Base-by-base conservation (phyloP, 2,888 invertebrate genomes). In the Rapana venosa region DNA sequence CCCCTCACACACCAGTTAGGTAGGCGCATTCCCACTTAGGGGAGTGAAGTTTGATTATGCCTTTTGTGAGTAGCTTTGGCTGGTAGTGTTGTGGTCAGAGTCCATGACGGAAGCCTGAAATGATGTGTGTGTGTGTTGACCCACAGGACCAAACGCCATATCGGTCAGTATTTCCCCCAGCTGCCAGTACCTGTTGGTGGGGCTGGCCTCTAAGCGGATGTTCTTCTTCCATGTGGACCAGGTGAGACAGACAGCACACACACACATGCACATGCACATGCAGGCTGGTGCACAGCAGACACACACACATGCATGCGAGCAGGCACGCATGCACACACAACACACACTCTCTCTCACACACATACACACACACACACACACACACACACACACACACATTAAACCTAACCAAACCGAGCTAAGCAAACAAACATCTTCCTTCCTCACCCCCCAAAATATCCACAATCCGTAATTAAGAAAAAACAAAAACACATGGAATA, bases 81-180 rank as follows among this genome's bases (percentile, higher is more conserved):
- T 47, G 47, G 47, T 47, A 47, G 47, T 47, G 47, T 47, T 47
- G 47, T 47, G 47, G 47, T 47, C 47, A 47, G 47, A 47, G 8
- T 47, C 8, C 47, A 47, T 47, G 47, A 47, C 47, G 47, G 47
- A 47, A 47, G 47, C 47, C 47, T 47, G 47, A 47, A 47, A 47
- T 47, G 47, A 8, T 47, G 2, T 47, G 47, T 47, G 47, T 47
- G 47, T 47, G 47, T 47, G 47, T 47, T 36, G 81, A 20, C 92
- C 93, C 17, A 47, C 92, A 96, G 97, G 98, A 94, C 98, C 98
- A 94, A 97, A 97, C 95, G 98, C 98, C 0, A 98, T 98, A 87
- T 98, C 98, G 0, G 97, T 98, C 79, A 98, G 98, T 91, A 96
- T 98, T 92, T 98, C 98, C n/a, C 98, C 98, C 1, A 97, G 98